These are phyloP conservation scores for Propithecus coquereli DNA, from an alignment of 2,113 vertebrate genomes.

Conservation along the genomic window DNA sequence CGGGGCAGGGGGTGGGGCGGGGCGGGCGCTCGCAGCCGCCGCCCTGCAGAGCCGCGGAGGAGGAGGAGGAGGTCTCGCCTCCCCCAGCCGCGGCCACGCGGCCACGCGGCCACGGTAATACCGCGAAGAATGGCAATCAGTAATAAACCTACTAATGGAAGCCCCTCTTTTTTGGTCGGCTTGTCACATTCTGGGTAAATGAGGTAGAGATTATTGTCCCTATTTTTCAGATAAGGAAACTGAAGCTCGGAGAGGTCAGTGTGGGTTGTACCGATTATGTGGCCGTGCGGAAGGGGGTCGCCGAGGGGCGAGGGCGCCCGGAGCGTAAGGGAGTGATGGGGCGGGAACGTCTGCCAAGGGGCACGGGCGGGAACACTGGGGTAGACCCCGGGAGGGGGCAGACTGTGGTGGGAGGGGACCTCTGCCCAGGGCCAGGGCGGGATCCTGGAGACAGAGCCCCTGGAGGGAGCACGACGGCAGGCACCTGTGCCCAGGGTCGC, in stretches of 20 bases:
- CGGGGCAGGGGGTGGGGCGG: background rate
- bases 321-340: rapidly evolving
- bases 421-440: background rate
- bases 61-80: background rate
- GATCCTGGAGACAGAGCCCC: background rate
- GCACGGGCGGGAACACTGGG: no score
- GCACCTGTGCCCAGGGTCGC: background rate
- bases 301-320: rapidly evolving
- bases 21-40: background rate
- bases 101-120: background rate
- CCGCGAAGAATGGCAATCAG: rapidly evolving
- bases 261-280: background rate
- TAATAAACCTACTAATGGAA: background rate
- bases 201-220: background rate
- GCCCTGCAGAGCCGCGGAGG: rapidly evolving
- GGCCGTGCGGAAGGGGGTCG: background rate
- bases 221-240: background rate
- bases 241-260: background rate
- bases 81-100: background rate
- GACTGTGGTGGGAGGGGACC: background rate
- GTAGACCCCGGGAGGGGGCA: background rate
- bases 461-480: background rate
- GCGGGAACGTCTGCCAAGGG: background rate
- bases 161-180: background rate
- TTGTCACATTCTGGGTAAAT: background rate